Percentiles rank a stretch among this genome's conserved stretches.
These are phyloP conservation scores for Falco cherrug DNA, from an alignment of 2,797 vertebrate species.

Conservation along the genomic window DNA sequence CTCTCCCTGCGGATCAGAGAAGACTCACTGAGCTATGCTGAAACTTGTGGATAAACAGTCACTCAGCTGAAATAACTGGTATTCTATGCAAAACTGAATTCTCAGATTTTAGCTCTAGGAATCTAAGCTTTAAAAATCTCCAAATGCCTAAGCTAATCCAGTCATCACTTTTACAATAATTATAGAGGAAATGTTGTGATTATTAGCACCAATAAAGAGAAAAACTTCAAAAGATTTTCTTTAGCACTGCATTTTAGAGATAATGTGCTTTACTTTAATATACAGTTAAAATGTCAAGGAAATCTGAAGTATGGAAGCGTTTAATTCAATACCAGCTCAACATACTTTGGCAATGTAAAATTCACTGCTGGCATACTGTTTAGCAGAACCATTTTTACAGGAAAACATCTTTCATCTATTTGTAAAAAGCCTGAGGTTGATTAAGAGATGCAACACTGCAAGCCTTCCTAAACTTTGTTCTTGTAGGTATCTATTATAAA, in stretches of 20 bases:
- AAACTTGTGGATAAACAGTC: background rate
- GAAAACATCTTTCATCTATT: slow-evolving; percentile 4
- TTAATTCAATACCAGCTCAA: slow-evolving; percentile 48
- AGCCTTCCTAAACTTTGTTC: background rate
- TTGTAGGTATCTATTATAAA: background rate
- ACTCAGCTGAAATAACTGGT: background rate
- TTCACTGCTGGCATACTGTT: background rate
- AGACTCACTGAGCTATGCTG: background rate
- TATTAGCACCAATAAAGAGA: slow-evolving; percentile 42
- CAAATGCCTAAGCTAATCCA: slow-evolving; percentile 30
- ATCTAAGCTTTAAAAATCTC: slow-evolving; percentile 15
- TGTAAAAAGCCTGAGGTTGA: background rate
- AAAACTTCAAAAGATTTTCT: slow-evolving; percentile 57
- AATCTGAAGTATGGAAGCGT: slow-evolving; percentile 9
- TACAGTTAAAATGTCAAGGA: slow-evolving; percentile 46
- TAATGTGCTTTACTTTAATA: slow-evolving; percentile 55
- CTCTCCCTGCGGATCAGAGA: background rate
- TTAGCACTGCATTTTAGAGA: slow-evolving; percentile 52
- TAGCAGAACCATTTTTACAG: background rate
- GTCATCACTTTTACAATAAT: slow-evolving; percentile 15
- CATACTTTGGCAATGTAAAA: slow-evolving; percentile 40
- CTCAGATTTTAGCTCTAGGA: background rate
- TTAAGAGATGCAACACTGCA: background rate
- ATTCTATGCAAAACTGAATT: background rate
- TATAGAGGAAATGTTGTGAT: slow-evolving; percentile 14